A percentile compares a stretch with the other conserved stretches of the same genome.
Evolutionary conservation across 2,888 invertebrate genomes (phyloP).

Genomic region (Lapara coniferarum): DNA sequence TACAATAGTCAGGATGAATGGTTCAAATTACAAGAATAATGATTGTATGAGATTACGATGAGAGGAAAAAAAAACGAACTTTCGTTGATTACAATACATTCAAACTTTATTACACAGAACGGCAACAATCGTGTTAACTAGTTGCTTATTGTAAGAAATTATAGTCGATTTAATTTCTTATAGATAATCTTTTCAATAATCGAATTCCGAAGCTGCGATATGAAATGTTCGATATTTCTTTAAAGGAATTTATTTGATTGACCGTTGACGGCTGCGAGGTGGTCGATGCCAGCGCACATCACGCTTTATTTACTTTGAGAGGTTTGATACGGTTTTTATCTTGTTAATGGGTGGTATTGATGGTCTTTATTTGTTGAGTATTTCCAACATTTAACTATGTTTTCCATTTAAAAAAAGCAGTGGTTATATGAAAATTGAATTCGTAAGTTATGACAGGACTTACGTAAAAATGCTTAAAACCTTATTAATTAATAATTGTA

Average conservation of each 20-base stretch:
- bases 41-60: constrained; percentile 11
- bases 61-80: constrained; percentile 6
- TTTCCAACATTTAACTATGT: neutral
- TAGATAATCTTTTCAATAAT: constrained; percentile 23
- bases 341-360: neutral
- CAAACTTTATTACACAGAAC: constrained; percentile 22
- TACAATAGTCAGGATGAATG: constrained; percentile 10
- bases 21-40: constrained; percentile 25
- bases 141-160: constrained; percentile 19
- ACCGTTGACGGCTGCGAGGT: constrained; percentile 22
- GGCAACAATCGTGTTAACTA: constrained; percentile 28
- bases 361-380: neutral
- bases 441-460: neutral
- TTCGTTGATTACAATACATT: constrained; percentile 27
- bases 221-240: constrained; percentile 18
- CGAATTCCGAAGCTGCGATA: constrained; percentile 17
- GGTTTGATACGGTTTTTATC: constrained; percentile 11
- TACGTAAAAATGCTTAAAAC: neutral
- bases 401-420: neutral
- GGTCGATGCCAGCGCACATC: neutral
- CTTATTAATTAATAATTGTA: neutral
- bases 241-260: constrained; percentile 20
- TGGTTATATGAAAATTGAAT: neutral
- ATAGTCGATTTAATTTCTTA: constrained; percentile 20
- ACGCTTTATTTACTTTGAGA: constrained; percentile 18